These are phyloP conservation scores for Drosophila parabipectinata DNA, from an alignment of 1,140 invertebrate species.

Conservation along the genomic window DNA sequence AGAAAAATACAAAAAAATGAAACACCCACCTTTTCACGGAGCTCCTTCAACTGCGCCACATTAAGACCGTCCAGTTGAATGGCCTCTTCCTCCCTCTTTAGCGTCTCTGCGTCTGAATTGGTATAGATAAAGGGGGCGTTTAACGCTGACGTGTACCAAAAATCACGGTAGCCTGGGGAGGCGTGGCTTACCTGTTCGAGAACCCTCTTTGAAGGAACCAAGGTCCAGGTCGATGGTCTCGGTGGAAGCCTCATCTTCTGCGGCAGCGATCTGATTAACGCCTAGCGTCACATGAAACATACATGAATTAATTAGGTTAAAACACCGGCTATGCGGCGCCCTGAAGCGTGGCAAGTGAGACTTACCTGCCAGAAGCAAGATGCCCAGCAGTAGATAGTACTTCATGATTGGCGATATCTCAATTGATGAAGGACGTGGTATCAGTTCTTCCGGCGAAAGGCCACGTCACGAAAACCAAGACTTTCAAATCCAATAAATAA, in stretches of 20 bases:
- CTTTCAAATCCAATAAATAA: slow-evolving; percentile 23
- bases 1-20: background rate
- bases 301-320: slow-evolving; percentile 70
- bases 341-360: slow-evolving; percentile 47
- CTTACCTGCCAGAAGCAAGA: slow-evolving; percentile 86
- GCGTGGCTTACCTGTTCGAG: slow-evolving; percentile 89
- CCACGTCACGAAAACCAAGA: slow-evolving; percentile 61
- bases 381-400: slow-evolving; percentile 84
- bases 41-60: slow-evolving; percentile 96
- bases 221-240: slow-evolving; percentile 89
- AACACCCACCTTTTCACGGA: slow-evolving; percentile 89
- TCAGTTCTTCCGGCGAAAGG: slow-evolving; percentile 43
- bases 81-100: slow-evolving; percentile 96
- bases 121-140: slow-evolving; percentile 43
- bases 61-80: slow-evolving; percentile 98
- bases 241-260: slow-evolving; percentile 84
- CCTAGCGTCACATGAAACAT: slow-evolving; percentile 70
- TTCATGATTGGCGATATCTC: slow-evolving; percentile 84
- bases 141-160: slow-evolving; percentile 73
- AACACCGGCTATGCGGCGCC: slow-evolving; percentile 31
- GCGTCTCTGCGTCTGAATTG: slow-evolving; percentile 88
- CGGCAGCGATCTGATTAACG: slow-evolving; percentile 79
- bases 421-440: slow-evolving; percentile 23
- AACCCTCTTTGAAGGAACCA: slow-evolving; percentile 91
- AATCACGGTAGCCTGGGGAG: slow-evolving; percentile 3